Percentiles rank a stretch among this genome's conserved stretches.
These are phyloP conservation scores for Tenebrosternarchus preto DNA, from an alignment of 2,113 vertebrate species.

Conservation along the genomic window DNA sequence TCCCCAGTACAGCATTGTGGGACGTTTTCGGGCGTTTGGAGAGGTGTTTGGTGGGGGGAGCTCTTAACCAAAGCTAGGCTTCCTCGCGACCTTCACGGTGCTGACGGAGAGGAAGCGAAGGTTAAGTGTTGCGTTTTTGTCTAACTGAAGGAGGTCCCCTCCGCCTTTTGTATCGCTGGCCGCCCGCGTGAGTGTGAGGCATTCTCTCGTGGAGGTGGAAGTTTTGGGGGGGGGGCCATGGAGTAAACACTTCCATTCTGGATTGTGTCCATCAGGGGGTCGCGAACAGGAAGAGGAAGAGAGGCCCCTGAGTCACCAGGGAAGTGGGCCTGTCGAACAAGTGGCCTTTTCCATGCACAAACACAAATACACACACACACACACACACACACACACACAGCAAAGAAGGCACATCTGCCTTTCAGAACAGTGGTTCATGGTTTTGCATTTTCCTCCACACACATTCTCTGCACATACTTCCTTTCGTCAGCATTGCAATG, in stretches of 20 bases:
- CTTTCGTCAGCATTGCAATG: no score
- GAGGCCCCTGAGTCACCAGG: slow-evolving; percentile 32
- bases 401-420: neutral
- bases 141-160: neutral
- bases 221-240: no score
- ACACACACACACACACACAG: neutral
- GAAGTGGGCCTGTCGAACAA: slow-evolving; percentile 23
- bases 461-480: no score
- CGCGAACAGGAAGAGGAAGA: slow-evolving; percentile 25
- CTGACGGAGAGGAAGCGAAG: no score
- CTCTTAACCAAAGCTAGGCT: no score
- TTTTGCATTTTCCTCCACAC: no score
- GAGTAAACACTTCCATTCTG: slow-evolving; percentile 1
- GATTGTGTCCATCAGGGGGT: slow-evolving; percentile 30
- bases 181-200: neutral
- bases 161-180: neutral
- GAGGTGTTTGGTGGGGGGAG: no score
- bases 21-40: no score
- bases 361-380: neutral
- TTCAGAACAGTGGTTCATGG: neutral
- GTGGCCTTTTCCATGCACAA: neutral
- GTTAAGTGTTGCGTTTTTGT: neutral
- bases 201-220: no score
- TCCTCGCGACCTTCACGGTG: no score
- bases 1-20: no score